Base-by-base conservation (phyloP, 2,113 vertebrate species). In the Anser cygnoides region DNA sequence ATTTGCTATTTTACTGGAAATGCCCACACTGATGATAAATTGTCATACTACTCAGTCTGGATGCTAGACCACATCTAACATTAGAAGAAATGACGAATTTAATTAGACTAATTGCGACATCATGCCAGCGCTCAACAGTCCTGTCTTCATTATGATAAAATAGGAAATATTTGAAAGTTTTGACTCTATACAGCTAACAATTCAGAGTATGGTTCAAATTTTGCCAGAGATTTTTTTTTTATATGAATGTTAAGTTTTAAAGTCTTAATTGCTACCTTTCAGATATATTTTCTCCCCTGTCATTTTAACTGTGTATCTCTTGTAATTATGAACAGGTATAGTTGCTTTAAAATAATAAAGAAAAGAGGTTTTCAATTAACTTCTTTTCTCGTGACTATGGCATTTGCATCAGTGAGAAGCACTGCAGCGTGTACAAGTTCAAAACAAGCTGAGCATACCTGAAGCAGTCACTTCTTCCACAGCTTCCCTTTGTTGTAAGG, bases 1-100 rank as follows among this genome's bases (percentile, higher is more conserved):
- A 79, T 84, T 93, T 92, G 12, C 35, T 75, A 3, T 90, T 96
- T 94, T 92, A 84, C 92, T 96, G 90, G 66, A 95, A 96, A 70
- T 84, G 46, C 58, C 90, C 58, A 87, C 66, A 29, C 43, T 92
- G 63, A 80, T 86, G 94, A 90, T 91, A 92, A 95, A 87, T 93
- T 79, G 39, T 82, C 87, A 44, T 9, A 15, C 65, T 29, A 12
- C 37, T 81, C 19, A 11, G 73, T 72, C 73, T 82, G 77, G 49
- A 86, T 82, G 57, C 31, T 84, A 89, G 29, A 84, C 73, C 66
- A 89, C 76, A 95, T 97, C 77, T 78, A 97, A 92, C 66, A 31
- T 76, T 78, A 87, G 67, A 85, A 72, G 46, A 94, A 96, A 81
- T 49, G 68, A 89, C 2, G 6, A 78, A 33, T 77, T 92, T 89